Conservation (phyloP, 2,113 vertebrate genomes). For the Myanophis thanlyinensis region DNA sequence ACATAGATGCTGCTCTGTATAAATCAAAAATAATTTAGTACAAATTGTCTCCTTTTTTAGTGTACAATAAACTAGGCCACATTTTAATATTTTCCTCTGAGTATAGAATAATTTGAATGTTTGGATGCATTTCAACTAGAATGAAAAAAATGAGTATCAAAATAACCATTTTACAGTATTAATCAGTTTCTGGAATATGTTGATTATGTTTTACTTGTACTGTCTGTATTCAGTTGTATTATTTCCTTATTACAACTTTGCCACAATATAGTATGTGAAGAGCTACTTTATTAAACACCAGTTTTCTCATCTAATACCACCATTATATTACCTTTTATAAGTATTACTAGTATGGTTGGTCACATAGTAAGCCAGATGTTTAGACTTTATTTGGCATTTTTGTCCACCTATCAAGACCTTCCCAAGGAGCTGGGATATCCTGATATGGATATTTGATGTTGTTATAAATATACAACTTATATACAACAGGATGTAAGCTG, state of each 20-base stretch:
- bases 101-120: not conserved
- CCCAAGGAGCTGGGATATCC: not conserved
- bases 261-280: constrained; percentile 11
- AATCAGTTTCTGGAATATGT: constrained; percentile 1
- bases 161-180: not conserved
- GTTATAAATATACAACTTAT: not conserved
- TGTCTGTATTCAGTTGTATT: not conserved
- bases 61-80: not conserved
- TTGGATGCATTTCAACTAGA: not conserved
- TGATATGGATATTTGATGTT: not conserved
- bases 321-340: not conserved
- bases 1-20: not conserved
- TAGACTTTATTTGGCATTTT: not conserved
- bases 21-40: not conserved
- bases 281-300: not conserved
- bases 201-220: not conserved
- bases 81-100: not conserved
- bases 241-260: not conserved
- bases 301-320: not conserved
- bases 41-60: not conserved
- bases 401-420: not conserved
- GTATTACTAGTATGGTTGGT: not conserved
- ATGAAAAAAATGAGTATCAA: not conserved
- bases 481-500: not conserved
- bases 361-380: not conserved